Evolutionary conservation across 2,113 vertebrate species (phyloP).

Genomic region (Tricholaema leucomelas): DNA sequence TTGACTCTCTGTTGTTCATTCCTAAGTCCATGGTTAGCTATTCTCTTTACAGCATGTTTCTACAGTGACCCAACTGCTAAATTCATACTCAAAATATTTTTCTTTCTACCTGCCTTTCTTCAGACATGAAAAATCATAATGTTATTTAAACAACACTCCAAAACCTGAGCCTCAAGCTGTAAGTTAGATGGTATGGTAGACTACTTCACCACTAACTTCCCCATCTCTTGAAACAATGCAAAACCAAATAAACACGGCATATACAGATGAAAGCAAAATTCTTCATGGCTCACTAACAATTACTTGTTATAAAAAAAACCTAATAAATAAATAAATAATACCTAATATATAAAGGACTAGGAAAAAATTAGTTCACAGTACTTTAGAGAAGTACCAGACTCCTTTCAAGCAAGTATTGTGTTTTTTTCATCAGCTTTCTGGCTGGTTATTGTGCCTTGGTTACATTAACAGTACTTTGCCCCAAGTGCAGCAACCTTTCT

Average conservation of each 20-base stretch:
- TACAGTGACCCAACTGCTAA: conserved; percentile 5
- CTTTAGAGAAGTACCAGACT: not conserved
- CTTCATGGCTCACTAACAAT: not conserved
- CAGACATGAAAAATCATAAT: not conserved
- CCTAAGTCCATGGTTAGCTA: not conserved
- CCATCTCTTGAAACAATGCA: not conserved
- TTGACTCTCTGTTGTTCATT: not conserved
- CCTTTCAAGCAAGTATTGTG: not conserved
- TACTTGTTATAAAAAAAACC: not conserved
- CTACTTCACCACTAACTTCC: not conserved
- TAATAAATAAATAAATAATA: not conserved
- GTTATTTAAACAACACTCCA: not conserved
- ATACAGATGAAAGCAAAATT: not conserved
- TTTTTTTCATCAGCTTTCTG: conserved; percentile 1
- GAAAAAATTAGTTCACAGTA: not conserved
- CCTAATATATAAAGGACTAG: not conserved
- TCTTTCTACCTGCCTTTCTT: not conserved
- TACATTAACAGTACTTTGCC: not conserved
- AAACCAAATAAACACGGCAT: not conserved
- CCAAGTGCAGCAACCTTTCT: not conserved
- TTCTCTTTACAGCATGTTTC: not conserved
- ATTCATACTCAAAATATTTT: not conserved
- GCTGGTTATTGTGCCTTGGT: not conserved
- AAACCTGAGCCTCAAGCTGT: not conserved
- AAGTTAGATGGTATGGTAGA: not conserved